phyloP scores from a whole-genome alignment of 2,888 invertebrate genomes.

The Coenonympha glycerion region DNA sequence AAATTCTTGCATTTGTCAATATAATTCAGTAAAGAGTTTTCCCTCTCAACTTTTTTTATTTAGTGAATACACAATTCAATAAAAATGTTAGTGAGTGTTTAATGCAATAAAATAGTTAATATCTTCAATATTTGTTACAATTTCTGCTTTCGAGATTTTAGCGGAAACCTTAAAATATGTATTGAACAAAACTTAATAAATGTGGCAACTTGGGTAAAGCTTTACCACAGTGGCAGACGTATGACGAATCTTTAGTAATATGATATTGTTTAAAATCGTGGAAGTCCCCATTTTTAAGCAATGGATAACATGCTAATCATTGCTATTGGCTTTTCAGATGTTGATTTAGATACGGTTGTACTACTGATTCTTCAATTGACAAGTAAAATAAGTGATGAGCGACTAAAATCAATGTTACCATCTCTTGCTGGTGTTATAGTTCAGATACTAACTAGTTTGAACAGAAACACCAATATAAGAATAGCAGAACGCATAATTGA shows the following conservation, averaged over 20 bases:
- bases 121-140: conserved; percentile 14
- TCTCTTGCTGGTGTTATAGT: conserved; percentile 38
- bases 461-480: conserved; percentile 23
- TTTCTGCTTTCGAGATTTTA: conserved; percentile 35
- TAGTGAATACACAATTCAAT: too few species aligned
- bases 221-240: conserved; percentile 41
- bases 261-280: conserved; percentile 45
- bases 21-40: too few species aligned
- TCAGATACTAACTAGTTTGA: conserved; percentile 33
- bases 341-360: conserved; percentile 8
- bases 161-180: conserved; percentile 21
- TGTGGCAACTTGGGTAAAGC: conserved; percentile 54
- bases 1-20: conserved; percentile 40
- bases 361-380: conserved; percentile 10
- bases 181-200: conserved; percentile 38
- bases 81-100: too few species aligned
- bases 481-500: conserved; percentile 34
- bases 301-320: not conserved
- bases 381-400: conserved; percentile 1
- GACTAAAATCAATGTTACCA: conserved; percentile 7
- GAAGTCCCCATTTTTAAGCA: not conserved
- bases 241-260: conserved; percentile 66
- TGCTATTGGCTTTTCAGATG: conserved; percentile 11
- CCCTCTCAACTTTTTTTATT: too few species aligned
- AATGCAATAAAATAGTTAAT: conserved; percentile 43